phyloP scores from a whole-genome alignment of 2,797 vertebrate genomes.

The Crax fasciolata region DNA sequence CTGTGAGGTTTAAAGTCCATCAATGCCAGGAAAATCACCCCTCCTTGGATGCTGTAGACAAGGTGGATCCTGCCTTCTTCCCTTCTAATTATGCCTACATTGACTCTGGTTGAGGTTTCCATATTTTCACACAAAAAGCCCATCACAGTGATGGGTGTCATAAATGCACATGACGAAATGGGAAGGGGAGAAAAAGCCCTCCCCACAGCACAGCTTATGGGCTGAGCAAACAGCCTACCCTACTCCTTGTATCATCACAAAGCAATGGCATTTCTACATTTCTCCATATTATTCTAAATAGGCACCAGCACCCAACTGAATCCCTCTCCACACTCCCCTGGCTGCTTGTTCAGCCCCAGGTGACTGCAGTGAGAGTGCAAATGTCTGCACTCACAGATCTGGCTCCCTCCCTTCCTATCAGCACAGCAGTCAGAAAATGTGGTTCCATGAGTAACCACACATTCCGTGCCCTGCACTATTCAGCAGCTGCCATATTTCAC shows the following conservation, averaged over 20 bases:
- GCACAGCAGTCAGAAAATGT: background rate
- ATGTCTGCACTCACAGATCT: background rate
- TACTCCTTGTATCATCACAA: background rate
- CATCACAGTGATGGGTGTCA: background rate
- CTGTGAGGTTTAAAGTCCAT: background rate
- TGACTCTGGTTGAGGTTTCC: background rate
- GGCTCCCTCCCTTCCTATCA: background rate
- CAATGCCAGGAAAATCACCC: background rate
- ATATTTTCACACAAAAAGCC: background rate
- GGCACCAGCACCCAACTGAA: background rate
- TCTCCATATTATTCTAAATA: background rate
- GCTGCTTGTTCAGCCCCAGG: background rate
- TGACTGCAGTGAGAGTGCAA: background rate
- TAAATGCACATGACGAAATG: background rate
- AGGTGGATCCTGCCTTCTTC: background rate
- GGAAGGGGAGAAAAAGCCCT: background rate
- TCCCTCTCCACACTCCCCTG: background rate
- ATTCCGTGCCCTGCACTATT: background rate
- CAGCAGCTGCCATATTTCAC: background rate
- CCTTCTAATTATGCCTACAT: background rate
- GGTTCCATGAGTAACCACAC: background rate
- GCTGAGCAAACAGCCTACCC: background rate
- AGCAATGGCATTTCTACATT: background rate
- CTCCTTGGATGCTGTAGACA: background rate
- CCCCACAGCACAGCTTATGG: background rate